Evolutionary conservation across 2,797 vertebrate genomes (phyloP), one percentile per base, ranked within the genome.

Genomic region (Tenualosa ilisha): DNA sequence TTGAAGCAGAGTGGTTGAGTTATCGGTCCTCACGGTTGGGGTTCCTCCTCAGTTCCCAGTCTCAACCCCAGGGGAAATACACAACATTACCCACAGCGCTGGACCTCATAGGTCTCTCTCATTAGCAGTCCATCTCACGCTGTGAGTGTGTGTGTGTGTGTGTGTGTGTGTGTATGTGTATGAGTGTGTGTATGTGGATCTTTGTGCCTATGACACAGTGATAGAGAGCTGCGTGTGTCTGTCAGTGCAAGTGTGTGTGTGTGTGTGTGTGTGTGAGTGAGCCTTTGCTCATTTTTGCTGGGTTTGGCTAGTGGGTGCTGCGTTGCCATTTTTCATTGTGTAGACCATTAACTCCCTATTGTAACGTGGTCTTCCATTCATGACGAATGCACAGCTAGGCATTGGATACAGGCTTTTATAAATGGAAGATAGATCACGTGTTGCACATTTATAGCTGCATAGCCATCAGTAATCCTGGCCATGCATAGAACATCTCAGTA

Each of bases 31-130:
- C 63, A 12, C 63, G 2, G 63, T 31, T 3, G 63, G 63, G 24
- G 11, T n/a, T 65, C 63, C 24, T 65, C 63, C 63, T 65, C 24
- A 65, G 24, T 65, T 26, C 63, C 63, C 26, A 24, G n/a, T 65
- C 63, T 65, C 24, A n/a, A 24, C 63, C 63, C 24, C 63, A 65
- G 63, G 63, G 63, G 63, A 65, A 65, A 65, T 65, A 65, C 63
- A 65, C 63, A 26, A 65, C 63, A 65, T 65, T 65, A 65, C 63
- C 63, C 63, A 65, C 63, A 65, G 24, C 26, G 24, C 63, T 65
- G 24, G 24, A 65, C 63, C 63, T 31, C 63, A 65, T 65, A 65
- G 24, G 63, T 26, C 63, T 65, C 63, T 59, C 56, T 65, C 63
- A 65, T 65, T 65, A 65, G 24, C 63, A 65, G 24, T 65, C 24